Conservation (phyloP, 2,113 vertebrate species). For the Glareola pratincola region DNA sequence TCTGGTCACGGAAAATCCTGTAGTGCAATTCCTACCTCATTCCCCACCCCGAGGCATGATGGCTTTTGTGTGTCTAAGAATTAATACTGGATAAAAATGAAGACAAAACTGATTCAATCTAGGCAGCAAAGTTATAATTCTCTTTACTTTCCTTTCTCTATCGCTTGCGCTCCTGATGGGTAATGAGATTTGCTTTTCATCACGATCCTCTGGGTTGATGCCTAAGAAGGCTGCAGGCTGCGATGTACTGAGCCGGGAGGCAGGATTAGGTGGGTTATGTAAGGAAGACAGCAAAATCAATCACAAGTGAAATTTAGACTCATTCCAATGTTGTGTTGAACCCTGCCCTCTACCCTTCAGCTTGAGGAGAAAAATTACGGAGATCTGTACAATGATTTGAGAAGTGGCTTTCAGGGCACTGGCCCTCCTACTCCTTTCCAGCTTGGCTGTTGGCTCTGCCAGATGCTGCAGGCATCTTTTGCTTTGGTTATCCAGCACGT, state of each 20-base stretch:
- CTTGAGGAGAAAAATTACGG: background rate
- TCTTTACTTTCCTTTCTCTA: background rate
- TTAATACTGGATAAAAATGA: background rate
- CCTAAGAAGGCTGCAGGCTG: background rate
- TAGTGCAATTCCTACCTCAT: background rate
- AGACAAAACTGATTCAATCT: background rate
- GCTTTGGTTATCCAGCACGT: background rate
- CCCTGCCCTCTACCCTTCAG: background rate
- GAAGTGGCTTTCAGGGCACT: background rate
- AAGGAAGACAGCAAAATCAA: constrained; percentile 29
- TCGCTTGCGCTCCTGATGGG: background rate
- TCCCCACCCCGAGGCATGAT: background rate
- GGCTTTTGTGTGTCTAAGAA: background rate
- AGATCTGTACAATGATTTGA: background rate
- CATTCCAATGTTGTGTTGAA: background rate
- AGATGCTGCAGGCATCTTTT: background rate
- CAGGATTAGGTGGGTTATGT: constrained; percentile 17
- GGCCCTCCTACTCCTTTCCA: background rate
- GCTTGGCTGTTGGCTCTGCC: background rate
- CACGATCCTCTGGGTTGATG: background rate
- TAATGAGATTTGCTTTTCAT: constrained; percentile 50
- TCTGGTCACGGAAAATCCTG: background rate
- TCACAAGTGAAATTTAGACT: background rate
- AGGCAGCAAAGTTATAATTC: background rate
- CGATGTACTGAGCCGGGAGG: background rate